A percentile compares a stretch with the other conserved stretches of the same genome.
Evolutionary conservation across 2,797 vertebrate species (phyloP).

Genomic region (Loriculus beryllinus): DNA sequence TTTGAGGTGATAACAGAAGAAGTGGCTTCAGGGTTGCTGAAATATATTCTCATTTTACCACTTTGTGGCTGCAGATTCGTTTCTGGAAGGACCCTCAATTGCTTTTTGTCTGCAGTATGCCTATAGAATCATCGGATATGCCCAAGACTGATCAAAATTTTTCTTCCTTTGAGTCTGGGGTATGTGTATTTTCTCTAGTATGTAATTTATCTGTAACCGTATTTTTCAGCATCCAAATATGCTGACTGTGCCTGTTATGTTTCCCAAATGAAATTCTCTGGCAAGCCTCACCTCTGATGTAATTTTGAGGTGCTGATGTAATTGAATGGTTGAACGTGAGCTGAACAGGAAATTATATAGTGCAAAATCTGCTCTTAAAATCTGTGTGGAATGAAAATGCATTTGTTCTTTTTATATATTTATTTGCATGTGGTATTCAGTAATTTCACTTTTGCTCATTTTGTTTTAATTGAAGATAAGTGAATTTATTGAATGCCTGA

Average conservation of each 20-base stretch:
- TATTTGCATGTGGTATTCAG: not conserved
- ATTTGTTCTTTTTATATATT: not conserved
- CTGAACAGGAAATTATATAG: not conserved
- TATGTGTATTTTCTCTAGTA: not conserved
- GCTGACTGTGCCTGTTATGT: not conserved
- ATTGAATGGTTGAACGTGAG: not conserved
- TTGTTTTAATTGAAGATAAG: not conserved
- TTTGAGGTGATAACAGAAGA: not conserved
- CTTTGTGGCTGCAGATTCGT: not conserved
- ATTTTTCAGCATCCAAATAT: constrained; percentile 4
- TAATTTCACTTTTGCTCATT: not conserved
- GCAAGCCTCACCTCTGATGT: not conserved
- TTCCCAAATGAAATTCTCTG: constrained; percentile 29
- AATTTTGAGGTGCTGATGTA: constrained; percentile 30
- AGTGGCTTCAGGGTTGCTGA: not conserved
- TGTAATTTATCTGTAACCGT: constrained; percentile 17
- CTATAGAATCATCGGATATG: not conserved
- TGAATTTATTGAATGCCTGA: not conserved
- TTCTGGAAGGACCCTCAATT: not conserved
- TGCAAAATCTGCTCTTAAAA: not conserved
- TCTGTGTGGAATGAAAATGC: not conserved
- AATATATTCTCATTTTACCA: not conserved
- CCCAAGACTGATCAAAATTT: not conserved
- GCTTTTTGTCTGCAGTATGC: fast-evolving
- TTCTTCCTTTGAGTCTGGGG: not conserved